Percentiles rank a stretch among this genome's conserved stretches.
Conservation (phyloP, 2,888 invertebrate species). For the Plebejus melissa region DNA sequence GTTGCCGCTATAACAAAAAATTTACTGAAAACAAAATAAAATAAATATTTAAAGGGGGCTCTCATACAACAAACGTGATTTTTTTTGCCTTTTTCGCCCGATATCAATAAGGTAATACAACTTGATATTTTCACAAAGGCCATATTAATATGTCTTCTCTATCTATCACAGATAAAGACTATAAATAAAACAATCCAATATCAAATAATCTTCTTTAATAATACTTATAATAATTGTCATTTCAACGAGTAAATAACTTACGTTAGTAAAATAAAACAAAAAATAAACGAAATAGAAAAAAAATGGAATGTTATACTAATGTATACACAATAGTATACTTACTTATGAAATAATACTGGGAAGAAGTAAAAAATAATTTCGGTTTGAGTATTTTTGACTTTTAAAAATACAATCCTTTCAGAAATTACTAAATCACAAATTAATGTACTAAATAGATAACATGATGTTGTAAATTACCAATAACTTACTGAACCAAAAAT, state of each 20-base stretch:
- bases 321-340: neutral
- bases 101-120: too few species aligned
- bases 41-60: too few species aligned
- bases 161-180: neutral
- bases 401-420: neutral
- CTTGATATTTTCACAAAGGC: too few species aligned
- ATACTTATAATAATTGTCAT: conserved; percentile 7
- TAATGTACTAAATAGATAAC: neutral
- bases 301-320: too few species aligned
- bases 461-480: neutral
- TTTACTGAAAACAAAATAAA: too few species aligned
- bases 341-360: neutral
- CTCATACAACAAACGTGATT: too few species aligned
- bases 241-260: conserved; percentile 14
- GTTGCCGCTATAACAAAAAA: too few species aligned
- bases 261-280: neutral
- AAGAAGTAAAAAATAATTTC: neutral
- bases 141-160: too few species aligned
- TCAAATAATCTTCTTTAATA: neutral
- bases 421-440: neutral
- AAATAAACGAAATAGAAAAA: neutral
- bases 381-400: neutral
- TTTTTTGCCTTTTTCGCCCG: too few species aligned
- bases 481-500: neutral
- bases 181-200: neutral